Evolutionary conservation across 2,797 vertebrate genomes (phyloP).

Genomic region (Hephaestus fuliginosus): DNA sequence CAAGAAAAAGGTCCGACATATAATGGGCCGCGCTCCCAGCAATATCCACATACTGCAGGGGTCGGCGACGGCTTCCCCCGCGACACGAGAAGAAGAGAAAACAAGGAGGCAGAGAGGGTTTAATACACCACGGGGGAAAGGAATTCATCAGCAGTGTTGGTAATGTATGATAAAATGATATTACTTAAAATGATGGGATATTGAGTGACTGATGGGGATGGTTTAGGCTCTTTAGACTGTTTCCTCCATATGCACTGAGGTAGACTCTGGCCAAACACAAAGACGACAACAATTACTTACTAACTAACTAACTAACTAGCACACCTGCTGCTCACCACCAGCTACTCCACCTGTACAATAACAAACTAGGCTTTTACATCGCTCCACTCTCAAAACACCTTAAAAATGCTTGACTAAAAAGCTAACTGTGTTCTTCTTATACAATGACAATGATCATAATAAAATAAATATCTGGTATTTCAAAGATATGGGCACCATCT

Average conservation of each 20-base stretch:
- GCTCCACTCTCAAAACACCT: conserved; percentile 52
- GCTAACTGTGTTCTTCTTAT: conserved; percentile 84
- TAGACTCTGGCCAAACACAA: conserved; percentile 93
- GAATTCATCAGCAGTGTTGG: conserved; percentile 52
- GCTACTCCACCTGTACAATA: conserved; percentile 61
- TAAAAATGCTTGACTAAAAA: conserved; percentile 81
- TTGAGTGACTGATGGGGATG: conserved; percentile 63
- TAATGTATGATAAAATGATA: conserved; percentile 44
- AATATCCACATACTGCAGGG: conserved; percentile 2
- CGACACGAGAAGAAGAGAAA: conserved; percentile 32
- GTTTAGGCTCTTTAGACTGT: conserved; percentile 77
- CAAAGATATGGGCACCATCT: conserved; percentile 90
- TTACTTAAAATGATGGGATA: conserved; percentile 44
- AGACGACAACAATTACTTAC: conserved; percentile 77
- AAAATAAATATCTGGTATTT: conserved; percentile 92
- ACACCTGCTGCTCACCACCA: conserved; percentile 58
- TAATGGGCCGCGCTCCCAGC: background rate
- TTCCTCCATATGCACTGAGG: conserved; percentile 91
- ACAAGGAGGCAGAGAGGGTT: conserved; percentile 17
- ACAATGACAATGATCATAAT: conserved; percentile 91
- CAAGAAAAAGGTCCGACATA: background rate
- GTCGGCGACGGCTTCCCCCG: conserved; percentile 22
- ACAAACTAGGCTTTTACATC: conserved; percentile 48
- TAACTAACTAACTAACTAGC: conserved; percentile 51
- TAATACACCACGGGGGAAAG: conserved; percentile 25